Base-by-base conservation (phyloP, 2,888 invertebrate species). In the Trimorus sp. region DNA sequence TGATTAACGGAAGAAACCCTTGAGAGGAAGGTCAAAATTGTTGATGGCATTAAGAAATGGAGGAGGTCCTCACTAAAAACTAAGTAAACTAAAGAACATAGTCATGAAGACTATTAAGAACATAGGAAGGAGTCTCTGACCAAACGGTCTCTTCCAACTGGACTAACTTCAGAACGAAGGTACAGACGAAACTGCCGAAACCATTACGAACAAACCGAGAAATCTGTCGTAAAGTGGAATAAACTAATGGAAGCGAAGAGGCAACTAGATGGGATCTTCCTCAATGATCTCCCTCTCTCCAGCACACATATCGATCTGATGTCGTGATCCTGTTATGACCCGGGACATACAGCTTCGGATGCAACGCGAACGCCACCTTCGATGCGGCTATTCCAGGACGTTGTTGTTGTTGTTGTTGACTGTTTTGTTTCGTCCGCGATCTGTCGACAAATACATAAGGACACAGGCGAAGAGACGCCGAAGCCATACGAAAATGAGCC, bases 281-380 rank as follows among this genome's bases (percentile, higher is more conserved):
- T 26, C 26, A 4, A 26, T 26, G 1, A 54, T 9, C 65, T 51
- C 51, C 45, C 45, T 42, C 54, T 60, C 66, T 51, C 48, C 60
- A 54, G 59, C 8, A 73, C 60, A 79, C 80, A 75, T 80, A 80
- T 80, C 80, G 80, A 80, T 69, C 75, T 70, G 71, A 80, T 42
- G 49, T 48, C 62, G 45, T 62, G 26, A 49, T 48, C 45, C 45
- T 26, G 26, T 26, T 26, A 26, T 26, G 26, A 26, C 26, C 26
- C 26, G 26, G 26, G 26, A 26, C 26, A 26, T 26, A 26, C 26
- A 26, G 26, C 26, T 26, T 12, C 45, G 45, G 45, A n/a, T 9
- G n/a, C 45, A n/a, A 45, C 45, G 45, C 45, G 11, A n/a, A 45
- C 45, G 48, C 69, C 15, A 68, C 45, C 45, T 58, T 70, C 40